Conservation (phyloP, 1,140 invertebrate species). For the Zaprionus kolodkinae region DNA sequence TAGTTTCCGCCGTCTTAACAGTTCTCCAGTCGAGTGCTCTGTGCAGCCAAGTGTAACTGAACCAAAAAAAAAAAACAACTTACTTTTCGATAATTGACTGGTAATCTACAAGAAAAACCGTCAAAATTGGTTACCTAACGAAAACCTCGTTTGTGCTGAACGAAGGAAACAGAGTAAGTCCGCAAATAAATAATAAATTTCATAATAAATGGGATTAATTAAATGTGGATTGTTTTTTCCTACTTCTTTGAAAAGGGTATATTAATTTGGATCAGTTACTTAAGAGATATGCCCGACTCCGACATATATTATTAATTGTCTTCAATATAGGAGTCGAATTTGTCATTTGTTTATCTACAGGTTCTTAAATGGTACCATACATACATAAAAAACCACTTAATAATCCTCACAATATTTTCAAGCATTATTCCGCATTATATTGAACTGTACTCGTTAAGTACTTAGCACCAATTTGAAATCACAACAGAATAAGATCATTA, state of each 20-base stretch:
- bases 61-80: conserved; percentile 23
- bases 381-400: not conserved
- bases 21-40: conserved; percentile 16
- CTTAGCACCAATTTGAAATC: not conserved
- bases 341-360: no score
- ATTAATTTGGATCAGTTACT: no score
- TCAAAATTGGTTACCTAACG: conserved; percentile 84
- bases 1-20: conserved; percentile 28
- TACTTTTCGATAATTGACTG: conserved; percentile 28
- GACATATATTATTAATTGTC: no score
- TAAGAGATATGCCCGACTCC: no score
- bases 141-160: conserved; percentile 82
- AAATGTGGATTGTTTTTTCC: no score
- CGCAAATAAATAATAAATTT: not conserved
- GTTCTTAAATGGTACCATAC: no score
- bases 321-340: no score
- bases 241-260: no score
- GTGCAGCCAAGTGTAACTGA: conserved; percentile 37
- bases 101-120: conserved; percentile 60
- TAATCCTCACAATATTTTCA: not conserved
- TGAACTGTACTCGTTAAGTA: not conserved
- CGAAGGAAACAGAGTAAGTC: conserved; percentile 76
- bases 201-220: not conserved
- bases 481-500: conserved; percentile 18
- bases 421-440: not conserved